Conservation (phyloP, 2,113 vertebrate genomes). For the Scolopax mira region DNA sequence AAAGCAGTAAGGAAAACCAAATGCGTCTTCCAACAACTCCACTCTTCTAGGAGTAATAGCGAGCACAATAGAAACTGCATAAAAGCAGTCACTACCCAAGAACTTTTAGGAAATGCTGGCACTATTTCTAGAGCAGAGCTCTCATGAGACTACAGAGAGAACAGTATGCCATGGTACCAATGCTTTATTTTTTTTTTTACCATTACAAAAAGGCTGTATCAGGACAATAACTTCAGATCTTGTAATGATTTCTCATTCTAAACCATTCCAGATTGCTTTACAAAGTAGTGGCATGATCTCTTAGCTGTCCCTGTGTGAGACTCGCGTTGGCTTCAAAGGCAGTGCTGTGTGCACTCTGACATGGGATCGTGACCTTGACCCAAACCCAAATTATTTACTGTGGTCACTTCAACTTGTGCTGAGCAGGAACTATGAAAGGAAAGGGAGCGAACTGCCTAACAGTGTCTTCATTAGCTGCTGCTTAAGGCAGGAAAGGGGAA, state of each 20-base stretch:
- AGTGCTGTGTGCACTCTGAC: neutral
- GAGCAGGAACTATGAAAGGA: neutral
- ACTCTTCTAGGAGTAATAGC: neutral
- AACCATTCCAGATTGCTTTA: neutral
- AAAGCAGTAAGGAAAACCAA: constrained; percentile 20
- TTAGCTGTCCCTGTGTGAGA: neutral
- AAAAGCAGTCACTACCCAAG: neutral
- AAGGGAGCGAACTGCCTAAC: neutral
- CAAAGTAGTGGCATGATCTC: neutral
- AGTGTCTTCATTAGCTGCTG: neutral
- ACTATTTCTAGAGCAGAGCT: neutral
- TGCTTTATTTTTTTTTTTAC: neutral
- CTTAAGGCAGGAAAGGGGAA: neutral
- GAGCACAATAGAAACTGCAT: neutral
- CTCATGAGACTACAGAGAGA: neutral
- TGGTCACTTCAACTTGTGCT: neutral
- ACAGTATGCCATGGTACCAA: neutral
- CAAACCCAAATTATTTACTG: neutral
- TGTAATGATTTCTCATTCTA: neutral
- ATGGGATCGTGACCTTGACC: neutral
- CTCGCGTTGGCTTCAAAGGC: neutral
- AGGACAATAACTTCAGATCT: neutral
- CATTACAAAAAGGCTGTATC: neutral
- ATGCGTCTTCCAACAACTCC: neutral
- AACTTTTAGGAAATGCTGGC: neutral